Conservation (phyloP, 2,888 invertebrate species). For the Volucella inflata region DNA sequence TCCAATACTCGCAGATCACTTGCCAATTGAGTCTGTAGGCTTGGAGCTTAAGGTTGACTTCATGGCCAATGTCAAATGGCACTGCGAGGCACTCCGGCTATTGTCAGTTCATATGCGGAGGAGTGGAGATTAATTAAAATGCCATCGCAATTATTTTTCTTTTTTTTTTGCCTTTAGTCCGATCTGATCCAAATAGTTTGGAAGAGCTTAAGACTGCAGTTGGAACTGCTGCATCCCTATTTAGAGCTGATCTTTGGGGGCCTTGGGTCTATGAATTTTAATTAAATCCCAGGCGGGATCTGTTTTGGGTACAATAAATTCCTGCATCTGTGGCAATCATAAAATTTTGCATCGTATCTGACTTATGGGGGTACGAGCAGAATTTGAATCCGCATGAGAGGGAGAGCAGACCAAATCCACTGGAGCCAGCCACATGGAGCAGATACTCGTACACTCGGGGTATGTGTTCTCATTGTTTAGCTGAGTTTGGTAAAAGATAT, state of each 20-base stretch:
- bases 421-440: background rate
- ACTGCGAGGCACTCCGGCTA: slow-evolving; percentile 20
- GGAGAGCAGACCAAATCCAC: slow-evolving; percentile 11
- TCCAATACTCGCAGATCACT: background rate
- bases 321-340: slow-evolving; percentile 75
- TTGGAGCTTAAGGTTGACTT: slow-evolving; percentile 16
- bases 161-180: background rate
- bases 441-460: slow-evolving; percentile 34
- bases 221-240: slow-evolving; percentile 31
- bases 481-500: slow-evolving; percentile 74
- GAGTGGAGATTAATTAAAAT: slow-evolving; percentile 69
- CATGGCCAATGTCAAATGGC: slow-evolving; percentile 70
- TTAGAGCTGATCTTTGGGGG: slow-evolving; percentile 31
- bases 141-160: slow-evolving; percentile 66
- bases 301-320: slow-evolving; percentile 56
- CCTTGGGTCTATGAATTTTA: slow-evolving; percentile 71
- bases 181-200: slow-evolving; percentile 67
- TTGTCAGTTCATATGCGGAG: slow-evolving; percentile 39
- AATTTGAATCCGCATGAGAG: slow-evolving; percentile 62
- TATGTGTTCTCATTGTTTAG: slow-evolving; percentile 69
- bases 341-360: slow-evolving; percentile 71
- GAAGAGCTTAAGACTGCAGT: slow-evolving; percentile 17
- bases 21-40: slow-evolving; percentile 17
- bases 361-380: slow-evolving; percentile 58
- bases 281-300: slow-evolving; percentile 61